Base-by-base conservation (phyloP, 2,797 vertebrate genomes). In the Tapera naevia region DNA sequence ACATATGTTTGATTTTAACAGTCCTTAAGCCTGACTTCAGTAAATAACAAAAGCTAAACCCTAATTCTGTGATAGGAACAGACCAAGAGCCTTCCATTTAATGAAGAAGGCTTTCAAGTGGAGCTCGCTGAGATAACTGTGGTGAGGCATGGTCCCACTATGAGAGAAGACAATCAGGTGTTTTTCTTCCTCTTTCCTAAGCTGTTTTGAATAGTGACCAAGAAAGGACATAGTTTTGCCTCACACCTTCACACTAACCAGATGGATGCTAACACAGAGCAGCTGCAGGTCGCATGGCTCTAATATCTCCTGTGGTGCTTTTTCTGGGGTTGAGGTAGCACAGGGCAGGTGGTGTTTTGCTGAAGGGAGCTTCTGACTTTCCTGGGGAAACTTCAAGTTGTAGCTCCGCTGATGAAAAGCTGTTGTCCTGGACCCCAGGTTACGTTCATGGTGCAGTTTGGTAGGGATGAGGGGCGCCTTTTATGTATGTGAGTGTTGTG, bases 401-500 rank as follows among this genome's bases (percentile, higher is more conserved):
- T 1, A 32, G 32, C 3, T 45, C 5, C 51, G 53, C 14, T 16
- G 5, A 45, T 62, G 39, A 35, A 2, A 24, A 84, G 4, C 1
- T 0, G 2, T 10, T 41, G 4, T 8, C 3, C 8, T 11, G 7
- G 30, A 23, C 11, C 6, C 3, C 4, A 5, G 3, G 51, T 53
- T 53, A 30, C 28, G 18, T 14, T 13, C 7, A 1, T 8, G 3
- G 11, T 7, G 25, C 3, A 2, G 0, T n/a, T 21, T 66, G 13
- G 6, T 15, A 30, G 28, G 30, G 8, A 5, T 11, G 7, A 5
- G 30, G 3, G 7, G 3, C 0, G 1, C 6, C 3, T 62, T 50
- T 10, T 17, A 5, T 3, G 0, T 1, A 2, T 1, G 7, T 5
- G 10, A 30, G 11, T n/a, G n/a, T n/a, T n/a, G n/a, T n/a, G n/a